These are phyloP conservation scores for Aphrocallistes beatrix DNA, from an alignment of 37 sponge, comb jelly and placozoan genomes.

Conservation along the genomic window DNA sequence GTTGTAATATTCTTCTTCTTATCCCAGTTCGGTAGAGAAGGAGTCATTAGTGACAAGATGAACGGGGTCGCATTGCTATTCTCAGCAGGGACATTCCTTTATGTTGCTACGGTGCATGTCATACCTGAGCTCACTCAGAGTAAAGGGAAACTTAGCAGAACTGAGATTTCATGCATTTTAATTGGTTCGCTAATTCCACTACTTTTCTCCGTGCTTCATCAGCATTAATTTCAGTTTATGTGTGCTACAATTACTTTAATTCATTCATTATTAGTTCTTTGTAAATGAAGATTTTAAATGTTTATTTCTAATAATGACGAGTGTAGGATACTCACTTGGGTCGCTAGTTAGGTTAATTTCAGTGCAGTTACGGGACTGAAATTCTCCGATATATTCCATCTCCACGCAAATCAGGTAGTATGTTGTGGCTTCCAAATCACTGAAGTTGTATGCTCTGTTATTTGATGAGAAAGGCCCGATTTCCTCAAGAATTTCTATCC, in stretches of 20 bases:
- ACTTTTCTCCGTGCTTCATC: slow-evolving; percentile 52
- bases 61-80: slow-evolving; percentile 92
- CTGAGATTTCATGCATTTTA: slow-evolving; percentile 37
- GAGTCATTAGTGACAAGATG: slow-evolving; percentile 18
- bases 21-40: background rate
- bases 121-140: slow-evolving; percentile 60
- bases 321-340: background rate
- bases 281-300: background rate
- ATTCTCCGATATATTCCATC: background rate
- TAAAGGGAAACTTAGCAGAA: slow-evolving; percentile 26
- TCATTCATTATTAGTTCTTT: background rate
- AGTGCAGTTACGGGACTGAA: background rate
- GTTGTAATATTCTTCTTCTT: background rate
- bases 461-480: background rate
- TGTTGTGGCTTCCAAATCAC: background rate
- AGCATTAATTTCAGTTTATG: slow-evolving; percentile 27
- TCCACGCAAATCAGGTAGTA: background rate
- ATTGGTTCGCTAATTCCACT: slow-evolving; percentile 49
- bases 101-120: slow-evolving; percentile 97
- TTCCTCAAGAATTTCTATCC: background rate
- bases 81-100: slow-evolving; percentile 97
- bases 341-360: background rate
- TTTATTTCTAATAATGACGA: background rate
- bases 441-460: background rate
- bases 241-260: slow-evolving; percentile 2